Percentiles rank a stretch among this genome's conserved stretches.
phyloP scores from a whole-genome alignment of 1,140 invertebrate genomes.

The Aradophagus sp. region DNA sequence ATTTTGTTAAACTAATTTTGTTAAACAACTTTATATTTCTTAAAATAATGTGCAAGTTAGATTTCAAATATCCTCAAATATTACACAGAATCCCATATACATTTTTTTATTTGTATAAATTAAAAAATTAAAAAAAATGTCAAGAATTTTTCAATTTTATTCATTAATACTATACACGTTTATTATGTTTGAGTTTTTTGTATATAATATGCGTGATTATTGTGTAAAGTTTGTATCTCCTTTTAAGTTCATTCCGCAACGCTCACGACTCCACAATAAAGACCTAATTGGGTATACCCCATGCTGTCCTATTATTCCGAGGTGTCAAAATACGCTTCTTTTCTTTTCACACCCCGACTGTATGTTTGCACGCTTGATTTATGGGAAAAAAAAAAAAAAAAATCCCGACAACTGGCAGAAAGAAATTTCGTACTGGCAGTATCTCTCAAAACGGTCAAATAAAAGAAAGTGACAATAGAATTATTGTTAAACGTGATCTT shows the following conservation, averaged over 20 bases:
- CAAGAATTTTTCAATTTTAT: no score
- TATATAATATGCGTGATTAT: constrained; percentile 47
- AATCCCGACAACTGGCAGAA: not conserved
- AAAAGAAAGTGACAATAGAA: constrained; percentile 67
- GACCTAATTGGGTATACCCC: constrained; percentile 73
- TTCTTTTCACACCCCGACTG: constrained; percentile 28
- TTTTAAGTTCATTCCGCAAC: constrained; percentile 52
- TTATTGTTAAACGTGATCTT: constrained; percentile 61
- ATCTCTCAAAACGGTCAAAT: constrained; percentile 67
- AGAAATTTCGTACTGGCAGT: constrained; percentile 38
- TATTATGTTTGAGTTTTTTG: constrained; percentile 42
- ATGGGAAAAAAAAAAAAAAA: no score
- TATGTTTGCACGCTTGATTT: constrained; percentile 38
- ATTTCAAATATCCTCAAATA: no score
- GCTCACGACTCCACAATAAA: constrained; percentile 66
- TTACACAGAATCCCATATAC: no score
- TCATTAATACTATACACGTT: constrained; percentile 28
- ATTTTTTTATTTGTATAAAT: no score
- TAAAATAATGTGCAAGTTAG: no score
- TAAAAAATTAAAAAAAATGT: no score
- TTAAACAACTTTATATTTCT: no score
- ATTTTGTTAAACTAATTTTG: no score
- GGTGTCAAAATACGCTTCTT: constrained; percentile 75
- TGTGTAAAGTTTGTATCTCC: constrained; percentile 46
- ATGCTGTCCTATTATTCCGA: constrained; percentile 70